Percentiles rank a stretch among this genome's conserved stretches.
These are phyloP conservation scores for Syrista parreyssii DNA, from an alignment of 2,888 invertebrate species.

Conservation along the genomic window DNA sequence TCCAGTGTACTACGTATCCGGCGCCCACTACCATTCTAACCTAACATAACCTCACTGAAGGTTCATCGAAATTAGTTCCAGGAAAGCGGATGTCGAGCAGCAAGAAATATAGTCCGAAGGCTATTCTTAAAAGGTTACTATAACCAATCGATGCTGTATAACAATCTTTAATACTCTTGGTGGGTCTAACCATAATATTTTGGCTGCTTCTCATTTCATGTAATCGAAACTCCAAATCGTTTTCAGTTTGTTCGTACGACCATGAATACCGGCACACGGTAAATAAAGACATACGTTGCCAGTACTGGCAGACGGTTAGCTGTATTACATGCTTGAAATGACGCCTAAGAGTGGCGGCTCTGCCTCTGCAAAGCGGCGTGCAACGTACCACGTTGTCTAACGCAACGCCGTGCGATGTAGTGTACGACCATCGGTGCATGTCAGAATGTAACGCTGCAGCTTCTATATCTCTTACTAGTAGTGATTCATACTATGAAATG, in stretches of 20 bases:
- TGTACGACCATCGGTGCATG: not conserved
- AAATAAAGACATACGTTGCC: constrained; percentile 5
- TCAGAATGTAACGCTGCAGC: not conserved
- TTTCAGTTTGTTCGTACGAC: constrained; percentile 23
- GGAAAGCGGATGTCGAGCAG: not conserved
- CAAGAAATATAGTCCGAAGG: not conserved
- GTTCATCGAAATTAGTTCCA: not conserved
- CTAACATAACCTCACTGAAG: not conserved
- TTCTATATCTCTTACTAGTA: not conserved
- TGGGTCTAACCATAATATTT: not conserved
- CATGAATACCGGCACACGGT: constrained; percentile 26
- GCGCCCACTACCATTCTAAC: not conserved
- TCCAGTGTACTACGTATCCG: not conserved
- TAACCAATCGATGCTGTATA: not conserved
- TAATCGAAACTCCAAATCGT: constrained; percentile 1
- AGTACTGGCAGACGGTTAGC: constrained; percentile 25
- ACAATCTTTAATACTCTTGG: not conserved
- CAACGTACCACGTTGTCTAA: not conserved
- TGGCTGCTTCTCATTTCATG: not conserved
- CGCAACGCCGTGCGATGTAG: not conserved
- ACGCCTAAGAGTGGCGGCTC: constrained; percentile 34
- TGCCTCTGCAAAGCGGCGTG: constrained; percentile 21
- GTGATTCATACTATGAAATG: not conserved
- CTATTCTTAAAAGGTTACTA: not conserved
- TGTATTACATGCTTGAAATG: constrained; percentile 48